Percentiles rank a stretch among this genome's conserved stretches.
These are phyloP conservation scores for Typhlichthys subterraneus DNA, from an alignment of 2,797 vertebrate species.

Conservation along the genomic window DNA sequence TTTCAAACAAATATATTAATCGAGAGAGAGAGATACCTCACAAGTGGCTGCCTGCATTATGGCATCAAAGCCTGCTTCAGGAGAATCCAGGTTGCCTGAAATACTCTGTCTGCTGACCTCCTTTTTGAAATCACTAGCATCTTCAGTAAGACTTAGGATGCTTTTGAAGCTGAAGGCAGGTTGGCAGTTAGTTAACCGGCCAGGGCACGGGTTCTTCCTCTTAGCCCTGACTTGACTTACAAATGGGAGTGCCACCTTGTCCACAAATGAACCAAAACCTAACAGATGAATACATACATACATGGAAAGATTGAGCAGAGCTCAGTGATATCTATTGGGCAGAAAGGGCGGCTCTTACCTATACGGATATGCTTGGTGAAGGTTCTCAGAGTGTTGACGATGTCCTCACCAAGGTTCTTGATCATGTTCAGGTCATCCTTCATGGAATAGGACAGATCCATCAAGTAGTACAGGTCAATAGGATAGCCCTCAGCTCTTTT, in stretches of 20 bases:
- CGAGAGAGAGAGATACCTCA: conserved; percentile 57
- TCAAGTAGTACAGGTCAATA: conserved; percentile 84
- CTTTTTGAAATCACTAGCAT: conserved; percentile 66
- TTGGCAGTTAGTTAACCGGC: conserved; percentile 62
- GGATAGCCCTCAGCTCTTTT: conserved; percentile 77
- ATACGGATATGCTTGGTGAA: conserved; percentile 72
- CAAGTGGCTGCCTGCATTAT: conserved; percentile 81
- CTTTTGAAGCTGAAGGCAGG: conserved; percentile 76
- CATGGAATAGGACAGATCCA: conserved; percentile 86
- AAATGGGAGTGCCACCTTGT: conserved; percentile 80
- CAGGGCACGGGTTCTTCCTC: conserved; percentile 71
- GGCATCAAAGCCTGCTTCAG: conserved; percentile 82
- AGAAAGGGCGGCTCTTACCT: conserved; percentile 53
- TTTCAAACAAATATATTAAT: background rate
- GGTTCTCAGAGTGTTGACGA: conserved; percentile 62
- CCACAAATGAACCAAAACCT: conserved; percentile 85
- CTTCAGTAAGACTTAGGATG: conserved; percentile 69
- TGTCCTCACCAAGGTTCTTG: conserved; percentile 74
- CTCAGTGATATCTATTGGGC: background rate
- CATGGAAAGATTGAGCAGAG: too few species aligned
- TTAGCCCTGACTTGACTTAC: conserved; percentile 69
- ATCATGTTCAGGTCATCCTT: conserved; percentile 81
- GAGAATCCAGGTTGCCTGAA: conserved; percentile 79
- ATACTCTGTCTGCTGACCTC: conserved; percentile 75
- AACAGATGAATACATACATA: background rate